Base-by-base conservation (phyloP, 2,888 invertebrate genomes). In the Melieria crassipennis region DNA sequence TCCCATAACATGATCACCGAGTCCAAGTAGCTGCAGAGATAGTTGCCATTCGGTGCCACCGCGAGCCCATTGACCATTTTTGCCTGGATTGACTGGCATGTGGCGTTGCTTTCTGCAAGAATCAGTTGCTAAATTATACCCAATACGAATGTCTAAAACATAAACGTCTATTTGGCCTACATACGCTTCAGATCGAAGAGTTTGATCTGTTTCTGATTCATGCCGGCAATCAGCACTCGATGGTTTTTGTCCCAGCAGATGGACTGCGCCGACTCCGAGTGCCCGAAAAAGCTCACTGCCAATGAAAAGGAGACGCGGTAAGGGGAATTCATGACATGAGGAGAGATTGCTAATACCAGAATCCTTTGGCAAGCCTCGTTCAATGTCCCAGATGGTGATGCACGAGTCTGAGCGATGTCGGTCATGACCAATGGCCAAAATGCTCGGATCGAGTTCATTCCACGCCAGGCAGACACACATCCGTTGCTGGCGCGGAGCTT, bases 361-460 rank as follows among this genome's bases (percentile, higher is more conserved):
- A 58, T 87, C 87, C 69, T 85, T 86, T 10, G 87, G 84, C 16
- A 83, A 75, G 4, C 87, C 87, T 7, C 80, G 81, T 60, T 83
- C 85, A 55, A 83, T 92, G 86, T 98, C 97, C 97, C 97, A 98
- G 62, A 98, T 89, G 7, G 95, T 89, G 56, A 98, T 91, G 72
- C 95, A 95, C 84, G 93, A 92, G 85, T 98, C 98, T 52, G 94
- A 93, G 75, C 96, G 90, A 83, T 95, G 93, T 83, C 95, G 95
- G 80, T 98, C 98, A 79, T 97, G 89, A 0, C 95, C 97, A 69
- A 93, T 93, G 0, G 94, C 95, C 72, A 98, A 87, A 78, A 96
- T 88, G 85, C 95, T 93, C 42, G 90, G 90, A 78, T 97, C 96
- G 10, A 90, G 87, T 47, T 92, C 93, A 85, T 94, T 96, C 97